Evolutionary conservation across 2,888 invertebrate genomes (phyloP).

Genomic region (Oscheius sp.): DNA sequence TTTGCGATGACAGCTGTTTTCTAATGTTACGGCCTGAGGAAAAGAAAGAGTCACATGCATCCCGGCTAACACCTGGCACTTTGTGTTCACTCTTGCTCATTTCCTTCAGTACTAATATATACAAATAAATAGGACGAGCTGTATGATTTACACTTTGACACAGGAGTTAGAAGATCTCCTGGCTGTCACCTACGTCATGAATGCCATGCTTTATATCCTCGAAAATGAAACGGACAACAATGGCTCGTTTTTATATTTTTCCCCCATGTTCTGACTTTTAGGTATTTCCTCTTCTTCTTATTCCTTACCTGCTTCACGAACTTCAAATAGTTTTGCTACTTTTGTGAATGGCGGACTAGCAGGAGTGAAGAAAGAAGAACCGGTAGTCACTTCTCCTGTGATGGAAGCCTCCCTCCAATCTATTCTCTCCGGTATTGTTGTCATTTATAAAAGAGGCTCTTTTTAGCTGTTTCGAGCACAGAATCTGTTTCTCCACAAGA

Average conservation of each 20-base stretch:
- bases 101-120: not conserved
- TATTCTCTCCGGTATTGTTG: not conserved
- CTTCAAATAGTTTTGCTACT: not conserved
- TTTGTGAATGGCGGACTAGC: constrained; percentile 1
- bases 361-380: not conserved
- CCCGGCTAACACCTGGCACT: not conserved
- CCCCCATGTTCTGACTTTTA: constrained; percentile 10
- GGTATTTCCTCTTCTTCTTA: not conserved
- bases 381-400: not conserved
- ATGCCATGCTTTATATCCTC: constrained; percentile 29
- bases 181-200: constrained; percentile 36
- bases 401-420: constrained; percentile 12
- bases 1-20: constrained; percentile 30
- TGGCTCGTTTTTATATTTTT: not conserved
- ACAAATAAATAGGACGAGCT: not conserved
- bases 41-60: constrained; percentile 28
- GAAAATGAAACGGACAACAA: constrained; percentile 10
- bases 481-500: constrained; percentile 19
- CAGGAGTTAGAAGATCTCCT: constrained; percentile 35
- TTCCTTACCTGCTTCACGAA: not conserved
- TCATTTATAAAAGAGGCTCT: not conserved
- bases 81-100: not conserved
- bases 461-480: constrained; percentile 16
- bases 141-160: constrained; percentile 28
- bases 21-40: constrained; percentile 14